Evolutionary conservation across 2,797 vertebrate species (phyloP).

Genomic region (Enteromius viviparus): DNA sequence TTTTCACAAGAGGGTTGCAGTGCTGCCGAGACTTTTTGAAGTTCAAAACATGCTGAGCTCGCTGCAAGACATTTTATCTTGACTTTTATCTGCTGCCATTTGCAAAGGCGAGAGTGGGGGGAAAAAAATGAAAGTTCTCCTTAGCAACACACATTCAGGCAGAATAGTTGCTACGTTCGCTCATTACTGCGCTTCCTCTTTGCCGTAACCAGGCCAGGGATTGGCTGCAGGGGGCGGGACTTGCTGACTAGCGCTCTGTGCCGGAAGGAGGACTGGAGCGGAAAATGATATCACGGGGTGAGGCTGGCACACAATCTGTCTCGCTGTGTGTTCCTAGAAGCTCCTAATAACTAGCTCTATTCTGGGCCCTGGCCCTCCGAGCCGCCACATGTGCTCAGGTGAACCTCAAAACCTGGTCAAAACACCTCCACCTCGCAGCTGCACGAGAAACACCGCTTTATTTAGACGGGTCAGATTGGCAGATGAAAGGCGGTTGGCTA

Average conservation of each 20-base stretch:
- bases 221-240: conserved; percentile 50
- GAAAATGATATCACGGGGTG: conserved; percentile 55
- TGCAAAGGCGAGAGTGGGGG: not conserved
- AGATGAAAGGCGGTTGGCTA: conserved; percentile 36
- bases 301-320: conserved; percentile 26
- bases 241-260: conserved; percentile 53
- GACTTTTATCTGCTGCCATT: conserved; percentile 24
- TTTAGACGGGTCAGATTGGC: conserved; percentile 42
- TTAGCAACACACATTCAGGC: conserved; percentile 18
- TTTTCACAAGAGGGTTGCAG: not conserved
- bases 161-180: conserved; percentile 57
- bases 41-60: conserved; percentile 39
- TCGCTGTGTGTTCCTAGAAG: conserved; percentile 34
- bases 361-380: not conserved
- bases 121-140: not conserved
- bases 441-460: conserved; percentile 4
- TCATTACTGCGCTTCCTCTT: conserved; percentile 54
- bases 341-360: conserved; percentile 36
- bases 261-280: conserved; percentile 51
- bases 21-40: conserved; percentile 1
- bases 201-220: conserved; percentile 47
- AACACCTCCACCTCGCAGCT: conserved; percentile 3
- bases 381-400: conserved; percentile 47
- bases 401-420: conserved; percentile 11
- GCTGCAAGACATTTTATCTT: conserved; percentile 24